These are phyloP conservation scores for Hylaea fasciaria DNA, from an alignment of 2,888 invertebrate species.

Conservation along the genomic window DNA sequence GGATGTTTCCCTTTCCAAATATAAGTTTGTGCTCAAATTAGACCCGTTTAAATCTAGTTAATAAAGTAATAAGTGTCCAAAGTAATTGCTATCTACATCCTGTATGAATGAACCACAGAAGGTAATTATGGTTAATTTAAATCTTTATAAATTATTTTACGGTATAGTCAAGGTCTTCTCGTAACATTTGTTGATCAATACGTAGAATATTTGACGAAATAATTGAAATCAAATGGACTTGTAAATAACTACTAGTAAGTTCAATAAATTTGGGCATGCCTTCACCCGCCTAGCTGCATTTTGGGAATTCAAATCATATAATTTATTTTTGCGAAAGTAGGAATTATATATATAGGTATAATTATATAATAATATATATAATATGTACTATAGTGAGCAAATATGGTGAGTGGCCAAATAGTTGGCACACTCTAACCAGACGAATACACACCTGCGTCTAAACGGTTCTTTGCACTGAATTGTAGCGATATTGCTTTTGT, in stretches of 20 bases:
- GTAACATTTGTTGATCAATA: too few species aligned
- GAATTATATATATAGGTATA: too few species aligned
- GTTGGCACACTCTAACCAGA: slow-evolving; percentile 50
- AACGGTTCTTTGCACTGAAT: slow-evolving; percentile 10
- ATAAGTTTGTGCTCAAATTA: too few species aligned
- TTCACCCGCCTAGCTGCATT: slow-evolving; percentile 65
- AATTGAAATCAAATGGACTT: slow-evolving; percentile 22
- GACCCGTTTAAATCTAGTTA: too few species aligned
- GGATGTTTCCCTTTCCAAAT: too few species aligned
- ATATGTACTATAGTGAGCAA: slow-evolving; percentile 62
- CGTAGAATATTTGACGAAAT: too few species aligned
- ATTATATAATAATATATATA: too few species aligned
- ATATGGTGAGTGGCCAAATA: slow-evolving; percentile 70
- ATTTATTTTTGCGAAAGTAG: too few species aligned
- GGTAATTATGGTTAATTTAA: background rate
- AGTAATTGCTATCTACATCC: slow-evolving; percentile 2
- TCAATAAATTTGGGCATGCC: slow-evolving; percentile 45
- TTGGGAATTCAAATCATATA: too few species aligned
- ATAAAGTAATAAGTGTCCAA: background rate
- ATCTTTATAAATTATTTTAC: too few species aligned
- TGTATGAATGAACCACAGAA: background rate
- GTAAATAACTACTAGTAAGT: slow-evolving; percentile 42
- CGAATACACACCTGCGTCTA: slow-evolving; percentile 56
- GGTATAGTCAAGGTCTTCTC: too few species aligned
- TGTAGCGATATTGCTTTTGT: slow-evolving; percentile 14